Conservation (phyloP, 2,888 invertebrate genomes). For the Pilophorus perplexus region DNA sequence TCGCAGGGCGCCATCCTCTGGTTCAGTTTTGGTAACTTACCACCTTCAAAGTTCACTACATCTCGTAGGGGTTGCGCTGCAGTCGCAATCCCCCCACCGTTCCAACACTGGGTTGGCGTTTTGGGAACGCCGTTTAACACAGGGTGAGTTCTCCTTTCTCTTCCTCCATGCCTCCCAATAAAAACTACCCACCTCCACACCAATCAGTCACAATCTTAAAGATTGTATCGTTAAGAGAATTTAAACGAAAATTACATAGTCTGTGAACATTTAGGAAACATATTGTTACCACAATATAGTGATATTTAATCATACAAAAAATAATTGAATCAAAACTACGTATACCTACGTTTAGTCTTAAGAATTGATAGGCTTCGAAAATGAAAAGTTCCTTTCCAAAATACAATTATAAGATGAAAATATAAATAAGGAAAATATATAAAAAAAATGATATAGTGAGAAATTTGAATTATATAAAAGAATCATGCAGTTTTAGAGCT, state of each 20-base stretch:
- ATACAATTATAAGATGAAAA: too few relatives aligned
- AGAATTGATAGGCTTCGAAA: constrained; percentile 13
- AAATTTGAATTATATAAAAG: too few relatives aligned
- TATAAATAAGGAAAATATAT: too few relatives aligned
- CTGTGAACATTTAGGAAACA: background rate
- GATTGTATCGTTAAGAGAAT: background rate
- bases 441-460: too few relatives aligned
- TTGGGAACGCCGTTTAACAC: too few relatives aligned
- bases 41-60: too few relatives aligned
- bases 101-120: too few relatives aligned
- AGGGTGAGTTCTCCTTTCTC: background rate
- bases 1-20: too few relatives aligned
- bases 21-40: too few relatives aligned
- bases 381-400: constrained; percentile 9
- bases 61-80: too few relatives aligned
- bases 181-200: background rate
- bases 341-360: background rate
- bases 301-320: constrained; percentile 2
- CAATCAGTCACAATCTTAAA: background rate
- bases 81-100: too few relatives aligned
- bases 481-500: too few relatives aligned
- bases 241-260: background rate
- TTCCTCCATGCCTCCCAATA: background rate
- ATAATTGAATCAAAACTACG: background rate
- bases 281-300: background rate